Conservation (phyloP, 2,888 invertebrate species). For the Pandemis heparana region DNA sequence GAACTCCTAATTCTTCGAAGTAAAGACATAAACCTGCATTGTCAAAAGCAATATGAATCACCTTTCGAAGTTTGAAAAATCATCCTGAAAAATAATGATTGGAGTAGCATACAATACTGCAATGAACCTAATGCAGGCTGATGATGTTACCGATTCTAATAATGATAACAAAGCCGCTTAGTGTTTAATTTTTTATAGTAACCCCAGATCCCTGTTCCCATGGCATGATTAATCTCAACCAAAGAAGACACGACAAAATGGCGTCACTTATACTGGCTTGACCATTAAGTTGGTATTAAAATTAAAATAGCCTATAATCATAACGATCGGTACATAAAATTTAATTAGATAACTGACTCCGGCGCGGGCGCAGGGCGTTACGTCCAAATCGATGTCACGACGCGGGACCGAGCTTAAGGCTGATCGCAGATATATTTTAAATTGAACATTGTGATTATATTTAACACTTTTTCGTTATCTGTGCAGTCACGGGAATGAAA, state of each 20-base stretch:
- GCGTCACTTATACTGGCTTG: constrained; percentile 15
- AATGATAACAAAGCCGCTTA: background rate
- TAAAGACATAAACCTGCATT: too few species aligned
- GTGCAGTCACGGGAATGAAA: background rate
- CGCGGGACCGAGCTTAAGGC: constrained; percentile 19
- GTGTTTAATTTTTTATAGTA: background rate
- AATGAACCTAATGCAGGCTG: background rate
- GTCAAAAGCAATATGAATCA: too few species aligned
- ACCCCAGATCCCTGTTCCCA: background rate
- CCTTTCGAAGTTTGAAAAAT: too few species aligned
- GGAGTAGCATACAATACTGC: too few species aligned
- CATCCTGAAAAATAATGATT: too few species aligned
- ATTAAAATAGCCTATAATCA: constrained; percentile 39
- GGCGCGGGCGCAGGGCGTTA: constrained; percentile 23
- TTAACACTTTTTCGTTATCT: background rate
- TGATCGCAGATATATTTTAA: constrained; percentile 13
- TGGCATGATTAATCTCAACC: background rate
- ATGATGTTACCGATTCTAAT: background rate
- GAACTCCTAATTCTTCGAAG: too few species aligned
- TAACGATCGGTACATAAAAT: constrained; percentile 36
- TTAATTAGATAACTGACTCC: constrained; percentile 41
- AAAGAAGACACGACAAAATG: constrained; percentile 22
- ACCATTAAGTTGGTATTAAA: constrained; percentile 33
- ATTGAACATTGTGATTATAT: background rate
- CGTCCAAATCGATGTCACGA: constrained; percentile 49